Percentiles rank a stretch among this genome's conserved stretches.
phyloP scores from a whole-genome alignment of 1,140 invertebrate species.

The Heliconius hermathena region DNA sequence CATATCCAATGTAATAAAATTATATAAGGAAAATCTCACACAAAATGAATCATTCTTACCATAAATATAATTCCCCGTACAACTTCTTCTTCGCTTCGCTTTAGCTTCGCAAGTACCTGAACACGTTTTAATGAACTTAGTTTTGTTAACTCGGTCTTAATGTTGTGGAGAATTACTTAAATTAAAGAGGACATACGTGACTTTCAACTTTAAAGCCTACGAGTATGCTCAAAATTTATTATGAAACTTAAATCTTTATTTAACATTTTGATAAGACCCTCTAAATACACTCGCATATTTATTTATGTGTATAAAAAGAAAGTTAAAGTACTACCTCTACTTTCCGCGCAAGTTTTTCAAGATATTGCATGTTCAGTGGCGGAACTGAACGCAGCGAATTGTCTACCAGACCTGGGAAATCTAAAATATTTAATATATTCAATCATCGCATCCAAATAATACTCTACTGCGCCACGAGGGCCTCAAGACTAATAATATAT shows the following conservation, averaged over 20 bases:
- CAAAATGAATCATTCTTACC: background rate
- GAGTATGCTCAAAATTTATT: background rate
- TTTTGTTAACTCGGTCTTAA: conserved; percentile 23
- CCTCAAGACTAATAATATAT: too few species aligned
- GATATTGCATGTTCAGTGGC: too few species aligned
- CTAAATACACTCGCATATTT: background rate
- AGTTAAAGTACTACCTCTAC: too few species aligned
- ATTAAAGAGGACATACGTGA: conserved; percentile 4
- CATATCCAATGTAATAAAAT: background rate
- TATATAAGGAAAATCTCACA: background rate
- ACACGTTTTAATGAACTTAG: conserved; percentile 27
- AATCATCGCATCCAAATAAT: too few species aligned
- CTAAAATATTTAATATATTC: too few species aligned
- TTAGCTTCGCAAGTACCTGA: background rate
- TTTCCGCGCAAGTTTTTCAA: too few species aligned
- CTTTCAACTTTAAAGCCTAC: background rate
- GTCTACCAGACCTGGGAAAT: too few species aligned
- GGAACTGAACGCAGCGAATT: too few species aligned
- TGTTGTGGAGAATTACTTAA: conserved; percentile 17
- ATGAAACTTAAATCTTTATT: background rate
- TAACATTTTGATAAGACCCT: background rate
- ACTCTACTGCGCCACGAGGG: too few species aligned
- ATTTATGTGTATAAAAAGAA: background rate
- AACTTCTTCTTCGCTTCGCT: background rate
- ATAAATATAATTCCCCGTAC: background rate